These are phyloP conservation scores for Palythoa heliodiscus DNA, from an alignment of 92 coral and sea anemone genomes.

Conservation along the genomic window DNA sequence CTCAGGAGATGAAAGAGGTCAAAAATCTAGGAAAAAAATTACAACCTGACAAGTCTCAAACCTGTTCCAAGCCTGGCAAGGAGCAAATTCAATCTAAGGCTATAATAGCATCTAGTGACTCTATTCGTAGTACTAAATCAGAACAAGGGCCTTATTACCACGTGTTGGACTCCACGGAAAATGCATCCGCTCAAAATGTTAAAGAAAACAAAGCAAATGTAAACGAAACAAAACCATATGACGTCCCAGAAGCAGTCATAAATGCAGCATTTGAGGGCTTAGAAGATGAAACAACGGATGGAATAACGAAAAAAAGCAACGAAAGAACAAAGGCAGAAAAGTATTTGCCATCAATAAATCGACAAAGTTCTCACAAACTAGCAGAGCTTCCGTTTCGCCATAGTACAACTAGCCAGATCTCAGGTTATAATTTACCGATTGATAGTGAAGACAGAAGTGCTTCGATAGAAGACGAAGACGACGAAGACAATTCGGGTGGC, in stretches of 20 bases:
- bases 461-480: background rate
- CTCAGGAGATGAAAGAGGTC: background rate
- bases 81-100: no score
- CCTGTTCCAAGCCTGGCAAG: background rate
- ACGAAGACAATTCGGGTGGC: background rate
- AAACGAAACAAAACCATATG: background rate
- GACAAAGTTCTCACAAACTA: background rate
- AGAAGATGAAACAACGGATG: background rate
- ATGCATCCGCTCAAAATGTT: background rate
- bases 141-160: constrained; percentile 14
- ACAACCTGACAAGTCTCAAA: background rate
- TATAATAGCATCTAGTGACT: background rate
- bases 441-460: background rate
- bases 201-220: background rate
- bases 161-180: background rate
- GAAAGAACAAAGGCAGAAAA: background rate
- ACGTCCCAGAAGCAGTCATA: constrained; percentile 17
- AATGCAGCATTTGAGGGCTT: constrained; percentile 28
- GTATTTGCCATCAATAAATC: background rate
- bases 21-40: background rate
- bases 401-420: background rate
- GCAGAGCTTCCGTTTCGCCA: constrained; percentile 2
- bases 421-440: background rate
- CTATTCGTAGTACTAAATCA: background rate
- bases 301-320: no score